Base-by-base conservation (phyloP, 2,888 invertebrate genomes). In the Nomada goodeniana region DNA sequence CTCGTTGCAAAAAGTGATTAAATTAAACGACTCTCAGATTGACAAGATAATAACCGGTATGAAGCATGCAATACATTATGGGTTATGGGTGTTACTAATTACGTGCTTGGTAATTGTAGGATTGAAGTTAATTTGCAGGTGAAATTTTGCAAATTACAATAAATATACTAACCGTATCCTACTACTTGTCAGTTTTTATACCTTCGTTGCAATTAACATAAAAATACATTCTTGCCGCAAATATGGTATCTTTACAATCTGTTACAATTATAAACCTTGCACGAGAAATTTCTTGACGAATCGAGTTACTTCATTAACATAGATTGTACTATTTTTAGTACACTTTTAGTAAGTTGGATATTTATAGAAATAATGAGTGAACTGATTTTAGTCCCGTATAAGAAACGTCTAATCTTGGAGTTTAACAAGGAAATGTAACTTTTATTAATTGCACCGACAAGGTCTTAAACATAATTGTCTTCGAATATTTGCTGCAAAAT, bases 31-130 rank as follows among this genome's bases (percentile, higher is more conserved):
- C 15, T 55, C 53, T 11, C 42, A 23, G 23, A 55, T 36, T 64
- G 64, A 26, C 53, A 55, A 23, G 13, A 44, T 72, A 72, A 72
- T 72, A 63, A 64, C 15, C 64, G 15, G 36, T 42, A 55, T 36
- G 11, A 20, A 55, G 20, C 42, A 9, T 72, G 42, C 20, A 63
- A 53, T 63, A 5, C n/a, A 20, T 72, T 42, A 42, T 23, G 23
- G 63, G 63, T 72, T 42, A 42, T 23, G 23, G 63, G 63, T 63
- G 52, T 63, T 52, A 23, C 52, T 53, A 63, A 72, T 72, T 72
- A 64, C 44, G 15, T 11, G 50, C 64, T 55, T 2, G 42, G n/a
- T 72, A 72, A 72, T 64, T 72, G 42, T 13, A 55, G 15, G 36
- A 18, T 55, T 36, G 23, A 68, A 64, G 26, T 44, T 42, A 64